Base-by-base conservation (phyloP, 2,113 vertebrate species). In the Tichodroma muraria region DNA sequence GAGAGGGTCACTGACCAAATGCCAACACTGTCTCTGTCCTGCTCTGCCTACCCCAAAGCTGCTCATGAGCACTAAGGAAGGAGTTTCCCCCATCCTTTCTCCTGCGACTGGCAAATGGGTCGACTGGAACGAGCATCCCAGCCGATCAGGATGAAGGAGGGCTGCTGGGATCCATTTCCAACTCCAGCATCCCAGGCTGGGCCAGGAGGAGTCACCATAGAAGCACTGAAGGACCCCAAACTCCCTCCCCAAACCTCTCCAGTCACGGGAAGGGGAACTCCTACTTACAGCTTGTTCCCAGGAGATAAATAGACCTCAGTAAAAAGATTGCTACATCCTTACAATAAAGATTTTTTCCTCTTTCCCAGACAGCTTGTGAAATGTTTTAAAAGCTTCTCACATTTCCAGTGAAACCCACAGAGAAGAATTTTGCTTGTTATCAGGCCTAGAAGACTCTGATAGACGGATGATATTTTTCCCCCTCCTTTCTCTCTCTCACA, bases 301-400 rank as follows among this genome's bases (percentile, higher is more conserved):
- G 97, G 97, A 98, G 97, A 98, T 98, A 98, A 98, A 98, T 96
- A 98, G 98, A 97, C 95, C 93, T 95, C 96, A 95, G 97, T 97
- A 97, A 98, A 98, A 98, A 97, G 97, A 98, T 97, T 97, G 98
- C 97, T 98, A 98, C 96, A 98, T 98, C 97, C 97, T 98, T 98
- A 98, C 98, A 98, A 98, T 98, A 98, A 98, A 98, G 97, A 98
- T 97, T 98, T 98, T 98, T 98, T 83, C 80, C 95, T 95, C 96
- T 97, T 97, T 97, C 96, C 97, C 97, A 98, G 97, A 98, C 97
- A 98, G 97, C 98, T 98, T 97, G 98, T 98, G 98, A 98, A 98
- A 98, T 98, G 97, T 97, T 98, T 98, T 98, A 97, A 98, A 98
- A 97, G 98, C 97, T 97, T 98, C 98, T 98, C 97, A 96, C 98